Evolutionary conservation across 1,140 invertebrate genomes (phyloP), one percentile per base, ranked within the genome.

Genomic region (Protaetia brevitarsis): DNA sequence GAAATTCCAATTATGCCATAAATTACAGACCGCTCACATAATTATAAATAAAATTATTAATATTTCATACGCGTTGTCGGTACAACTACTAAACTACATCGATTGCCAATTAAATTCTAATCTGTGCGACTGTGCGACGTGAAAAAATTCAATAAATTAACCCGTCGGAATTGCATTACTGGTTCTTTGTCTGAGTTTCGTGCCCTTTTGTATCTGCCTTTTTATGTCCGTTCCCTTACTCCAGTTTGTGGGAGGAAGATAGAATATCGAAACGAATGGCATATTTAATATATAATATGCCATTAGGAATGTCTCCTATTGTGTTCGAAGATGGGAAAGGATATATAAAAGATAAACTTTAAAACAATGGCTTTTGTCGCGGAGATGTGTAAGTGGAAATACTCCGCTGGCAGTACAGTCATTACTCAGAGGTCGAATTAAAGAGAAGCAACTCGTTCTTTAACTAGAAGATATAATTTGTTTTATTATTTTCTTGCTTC

Each of bases 241-340:
- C n/a, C n/a, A n/a, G n/a, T n/a, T n/a, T n/a, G n/a, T n/a, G n/a
- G n/a, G n/a, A n/a, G n/a, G n/a, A n/a, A n/a, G n/a, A n/a, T n/a
- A n/a, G n/a, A n/a, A n/a, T n/a, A 51, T 51, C 16, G 41, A 51
- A 51, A 27, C 16, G 63, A 66, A 31, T 63, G 59, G 26, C 56
- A 69, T 71, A 69, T 69, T 72, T 72, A 70, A 70, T 72, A 68
- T 65, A 72, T 72, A 72, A 72, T 72, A 72, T 72, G 67, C 71
- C 68, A 72, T 72, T 72, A 72, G 69, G 71, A 69, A 70, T 66
- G 69, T 68, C 69, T 65, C 63, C 67, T 68, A 72, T 72, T 72
- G 71, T 72, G 65, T 67, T 64, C 10, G 65, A 64, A 68, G 66
- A 63, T 56, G 21, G 64, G 30, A 37, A 69, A 65, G 64, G 57